A percentile compares a stretch with the other conserved stretches of the same genome.
Conservation (phyloP, 2,888 invertebrate genomes). For the Gnatocerus cornutus region DNA sequence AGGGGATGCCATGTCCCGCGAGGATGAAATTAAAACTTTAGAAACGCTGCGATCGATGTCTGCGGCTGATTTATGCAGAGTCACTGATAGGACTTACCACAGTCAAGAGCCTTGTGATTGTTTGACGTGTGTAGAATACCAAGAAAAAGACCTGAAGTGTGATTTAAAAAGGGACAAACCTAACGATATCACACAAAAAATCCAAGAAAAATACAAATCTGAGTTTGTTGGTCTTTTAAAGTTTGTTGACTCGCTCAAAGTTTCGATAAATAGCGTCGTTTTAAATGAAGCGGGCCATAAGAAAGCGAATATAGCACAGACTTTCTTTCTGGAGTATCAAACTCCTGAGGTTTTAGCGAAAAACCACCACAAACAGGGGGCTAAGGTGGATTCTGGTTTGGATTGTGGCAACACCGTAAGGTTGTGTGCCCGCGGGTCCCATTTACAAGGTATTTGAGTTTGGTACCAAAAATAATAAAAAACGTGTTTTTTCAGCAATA, state of each 20-base stretch:
- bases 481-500: slow-evolving; percentile 65
- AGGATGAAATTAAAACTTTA: slow-evolving; percentile 69
- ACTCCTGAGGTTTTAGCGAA: slow-evolving; percentile 66
- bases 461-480: not conserved
- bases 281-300: slow-evolving; percentile 71
- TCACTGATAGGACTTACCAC: slow-evolving; percentile 59
- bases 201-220: slow-evolving; percentile 51
- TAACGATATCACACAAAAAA: slow-evolving; percentile 52
- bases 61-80: slow-evolving; percentile 66
- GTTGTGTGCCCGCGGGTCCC: slow-evolving; percentile 69
- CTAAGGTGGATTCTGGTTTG: slow-evolving; percentile 67
- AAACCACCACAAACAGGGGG: slow-evolving; percentile 57
- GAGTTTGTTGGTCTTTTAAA: slow-evolving; percentile 55
- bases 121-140: slow-evolving; percentile 65
- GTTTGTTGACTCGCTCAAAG: slow-evolving; percentile 70
- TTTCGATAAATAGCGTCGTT: slow-evolving; percentile 69
- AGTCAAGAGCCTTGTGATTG: slow-evolving; percentile 61
- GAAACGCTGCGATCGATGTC: slow-evolving; percentile 69
- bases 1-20: slow-evolving; percentile 69
- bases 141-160: slow-evolving; percentile 58
- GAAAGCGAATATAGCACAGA: slow-evolving; percentile 63
- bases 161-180: slow-evolving; percentile 52
- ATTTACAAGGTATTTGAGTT: slow-evolving; percentile 65
- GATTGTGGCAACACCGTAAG: slow-evolving; percentile 64
- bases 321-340: slow-evolving; percentile 72